These are phyloP conservation scores for Ophion costatus DNA, from an alignment of 2,888 invertebrate genomes.

Conservation along the genomic window DNA sequence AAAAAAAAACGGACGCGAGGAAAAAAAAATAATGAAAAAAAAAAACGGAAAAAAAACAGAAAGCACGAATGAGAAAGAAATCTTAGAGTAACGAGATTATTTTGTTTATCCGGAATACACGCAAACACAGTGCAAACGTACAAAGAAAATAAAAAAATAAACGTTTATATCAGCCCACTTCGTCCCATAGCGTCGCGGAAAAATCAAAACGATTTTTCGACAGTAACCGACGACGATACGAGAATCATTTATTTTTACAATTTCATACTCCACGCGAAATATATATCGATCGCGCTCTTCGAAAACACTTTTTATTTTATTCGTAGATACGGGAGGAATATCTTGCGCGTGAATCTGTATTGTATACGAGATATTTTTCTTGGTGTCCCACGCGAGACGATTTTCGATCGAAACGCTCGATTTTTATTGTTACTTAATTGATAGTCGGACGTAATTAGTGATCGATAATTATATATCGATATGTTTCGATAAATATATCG, in stretches of 20 bases:
- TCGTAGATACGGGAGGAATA: background rate
- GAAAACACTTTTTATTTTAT: background rate
- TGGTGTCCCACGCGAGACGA: background rate
- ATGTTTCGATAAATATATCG: no score
- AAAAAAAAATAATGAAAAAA: conserved; percentile 3
- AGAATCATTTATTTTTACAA: conserved; percentile 77
- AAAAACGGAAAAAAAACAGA: background rate
- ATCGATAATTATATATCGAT: no score
- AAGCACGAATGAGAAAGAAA: conserved; percentile 27
- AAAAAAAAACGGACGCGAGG: conserved; percentile 15
- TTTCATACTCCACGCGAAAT: conserved; percentile 71
- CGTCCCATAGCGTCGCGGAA: background rate
- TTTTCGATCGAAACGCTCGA: background rate
- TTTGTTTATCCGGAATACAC: conserved; percentile 31
- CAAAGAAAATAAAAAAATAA: conserved; percentile 46
- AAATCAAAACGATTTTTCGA: background rate
- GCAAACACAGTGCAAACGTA: conserved; percentile 40
- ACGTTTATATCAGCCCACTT: conserved; percentile 18
- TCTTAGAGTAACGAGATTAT: conserved; percentile 32
- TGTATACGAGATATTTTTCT: conserved; percentile 9
- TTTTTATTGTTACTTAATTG: background rate
- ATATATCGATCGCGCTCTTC: conserved; percentile 10
- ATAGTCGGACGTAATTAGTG: background rate
- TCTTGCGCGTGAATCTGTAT: background rate
- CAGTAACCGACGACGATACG: conserved; percentile 33